Percentiles rank a stretch among this genome's conserved stretches.
Evolutionary conservation across 2,888 invertebrate species (phyloP).

Genomic region (Diarsia dahlii): DNA sequence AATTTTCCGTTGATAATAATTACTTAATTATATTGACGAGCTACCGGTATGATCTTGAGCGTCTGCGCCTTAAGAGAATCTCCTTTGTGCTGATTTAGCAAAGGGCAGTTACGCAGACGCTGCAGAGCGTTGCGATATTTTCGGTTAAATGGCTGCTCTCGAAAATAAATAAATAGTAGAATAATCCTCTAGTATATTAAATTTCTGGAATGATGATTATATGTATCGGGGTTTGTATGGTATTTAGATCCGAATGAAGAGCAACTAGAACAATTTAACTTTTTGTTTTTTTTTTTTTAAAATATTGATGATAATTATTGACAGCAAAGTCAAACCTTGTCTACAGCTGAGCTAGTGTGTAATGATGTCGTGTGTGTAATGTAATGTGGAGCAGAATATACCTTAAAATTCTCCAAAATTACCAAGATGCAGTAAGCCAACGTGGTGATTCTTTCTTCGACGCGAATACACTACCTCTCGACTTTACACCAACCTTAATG

Average conservation of each 20-base stretch:
- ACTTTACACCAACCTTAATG: conserved; percentile 4
- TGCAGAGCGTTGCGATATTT: conserved; percentile 33
- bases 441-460: background rate
- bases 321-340: background rate
- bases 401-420: background rate
- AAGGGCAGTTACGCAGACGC: conserved; percentile 42
- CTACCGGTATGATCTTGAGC: background rate
- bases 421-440: background rate
- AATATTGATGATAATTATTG: too few relatives aligned
- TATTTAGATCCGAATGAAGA: background rate
- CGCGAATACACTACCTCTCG: background rate
- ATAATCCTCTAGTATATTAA: too few relatives aligned
- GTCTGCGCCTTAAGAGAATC: conserved; percentile 50
- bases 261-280: background rate
- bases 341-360: background rate
- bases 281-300: too few relatives aligned
- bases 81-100: conserved; percentile 50
- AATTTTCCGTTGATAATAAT: background rate
- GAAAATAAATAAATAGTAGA: conserved; percentile 6
- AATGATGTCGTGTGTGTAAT: background rate
- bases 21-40: background rate
- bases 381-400: background rate
- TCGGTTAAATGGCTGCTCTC: conserved; percentile 18
- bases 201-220: too few relatives aligned
- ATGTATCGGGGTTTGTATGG: background rate